A percentile compares a stretch with the other conserved stretches of the same genome.
These are phyloP conservation scores for Rhea americana DNA, from an alignment of 2,113 vertebrate genomes.

Conservation along the genomic window DNA sequence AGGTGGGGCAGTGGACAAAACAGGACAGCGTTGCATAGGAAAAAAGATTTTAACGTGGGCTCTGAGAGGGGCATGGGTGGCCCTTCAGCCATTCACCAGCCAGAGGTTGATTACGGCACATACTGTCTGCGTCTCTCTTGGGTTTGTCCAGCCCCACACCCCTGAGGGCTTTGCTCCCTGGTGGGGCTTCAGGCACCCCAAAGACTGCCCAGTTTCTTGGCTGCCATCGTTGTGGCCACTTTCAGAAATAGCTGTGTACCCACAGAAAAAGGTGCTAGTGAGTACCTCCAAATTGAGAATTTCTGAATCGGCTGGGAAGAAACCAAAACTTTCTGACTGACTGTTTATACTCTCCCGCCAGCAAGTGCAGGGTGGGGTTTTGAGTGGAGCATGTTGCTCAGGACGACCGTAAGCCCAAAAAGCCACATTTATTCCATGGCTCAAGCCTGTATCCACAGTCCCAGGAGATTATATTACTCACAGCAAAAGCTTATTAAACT, in stretches of 20 bases:
- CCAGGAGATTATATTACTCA: constrained; percentile 63
- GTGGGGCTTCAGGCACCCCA: background rate
- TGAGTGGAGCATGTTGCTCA: constrained; percentile 62
- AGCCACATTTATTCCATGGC: constrained; percentile 62
- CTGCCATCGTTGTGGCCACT: background rate
- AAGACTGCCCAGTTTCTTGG: background rate
- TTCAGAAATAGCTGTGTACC: background rate
- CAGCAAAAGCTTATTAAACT: constrained; percentile 62
- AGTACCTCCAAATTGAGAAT: background rate
- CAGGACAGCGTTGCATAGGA: background rate
- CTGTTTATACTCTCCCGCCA: constrained; percentile 42
- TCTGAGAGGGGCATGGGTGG: accelerated
- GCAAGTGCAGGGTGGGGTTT: constrained; percentile 50
- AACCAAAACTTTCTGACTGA: constrained; percentile 37
- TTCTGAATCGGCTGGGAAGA: constrained; percentile 4
- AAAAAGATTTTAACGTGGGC: background rate
- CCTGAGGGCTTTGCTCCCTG: accelerated
- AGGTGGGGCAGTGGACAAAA: background rate
- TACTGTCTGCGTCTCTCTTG: background rate
- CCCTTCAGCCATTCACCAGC: background rate
- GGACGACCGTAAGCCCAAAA: constrained; percentile 46
- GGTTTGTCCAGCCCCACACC: background rate
- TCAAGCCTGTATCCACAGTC: constrained; percentile 53
- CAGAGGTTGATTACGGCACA: background rate
- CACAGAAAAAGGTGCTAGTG: background rate